Evolutionary conservation across 1,140 invertebrate species (phyloP), one percentile per base, ranked within the genome.

Genomic region (honey bee (Apis mellifera)): DNA sequence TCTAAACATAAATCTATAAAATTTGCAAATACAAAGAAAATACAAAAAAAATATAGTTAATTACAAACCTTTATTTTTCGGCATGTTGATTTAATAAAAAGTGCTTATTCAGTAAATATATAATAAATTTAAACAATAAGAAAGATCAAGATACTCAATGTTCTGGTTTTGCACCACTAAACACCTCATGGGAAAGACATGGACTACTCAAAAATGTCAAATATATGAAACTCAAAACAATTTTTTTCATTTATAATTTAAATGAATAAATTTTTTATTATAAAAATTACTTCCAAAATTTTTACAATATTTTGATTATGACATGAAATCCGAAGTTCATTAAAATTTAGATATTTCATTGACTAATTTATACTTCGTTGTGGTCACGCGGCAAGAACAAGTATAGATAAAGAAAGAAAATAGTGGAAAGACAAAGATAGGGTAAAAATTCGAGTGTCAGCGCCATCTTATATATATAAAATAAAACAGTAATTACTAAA

Each of bases 61-160:
- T 7, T 50, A 86, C 85, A 87, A 84, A 94, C 93, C 96, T 93
- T 96, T 96, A 95, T 96, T 96, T 94, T 96, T 96, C 93, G 96
- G 96, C 96, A 96, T 96, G 90, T 91, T 95, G 82, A 23, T 48
- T 15, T 57, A 42, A 15, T 32, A 12, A 50, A 55, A 42, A 21
- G 21, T 55, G 55, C 1, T 23, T n/a, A 19, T 66, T 9, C 21
- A 15, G 21, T 21, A 76, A 73, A n/a, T 64, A 64, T 52, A 54
- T 48, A 32, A 60, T 21, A 55, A 60, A 73, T 57, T 78, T 32
- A 7, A 32, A 42, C 15, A 19, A 55, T 13, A 42, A 57, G n/a
- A 54, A 23, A 32, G n/a, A 73, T 1, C 26, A 54, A 13, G 1
- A 60, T 19, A 48, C 19, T 48, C 32, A 19, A 59, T 23, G 57